A percentile compares a stretch with the other conserved stretches of the same genome.
Evolutionary conservation across 2,797 vertebrate genomes (phyloP).

Genomic region (Enteromius trimaculatus): DNA sequence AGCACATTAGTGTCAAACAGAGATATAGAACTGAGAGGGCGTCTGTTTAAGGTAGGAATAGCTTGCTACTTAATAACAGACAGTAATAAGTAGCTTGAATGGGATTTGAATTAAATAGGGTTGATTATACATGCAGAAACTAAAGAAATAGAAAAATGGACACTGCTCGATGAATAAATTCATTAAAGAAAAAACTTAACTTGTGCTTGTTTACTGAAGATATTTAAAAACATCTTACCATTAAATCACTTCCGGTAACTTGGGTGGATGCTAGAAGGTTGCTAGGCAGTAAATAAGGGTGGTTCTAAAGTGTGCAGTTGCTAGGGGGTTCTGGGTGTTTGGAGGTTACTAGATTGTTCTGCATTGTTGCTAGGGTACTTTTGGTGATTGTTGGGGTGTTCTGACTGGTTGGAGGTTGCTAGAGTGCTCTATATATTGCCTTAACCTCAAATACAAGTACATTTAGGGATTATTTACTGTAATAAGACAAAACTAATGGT

Average conservation of each 20-base stretch:
- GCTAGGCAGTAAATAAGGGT: neutral
- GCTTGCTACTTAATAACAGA: constrained; percentile 1
- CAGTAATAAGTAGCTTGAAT: neutral
- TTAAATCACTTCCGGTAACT: no score
- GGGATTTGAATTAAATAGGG: neutral
- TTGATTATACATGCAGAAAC: neutral
- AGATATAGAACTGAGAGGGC: neutral
- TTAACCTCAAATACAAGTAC: neutral
- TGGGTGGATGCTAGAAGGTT: no score
- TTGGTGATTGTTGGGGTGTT: neutral
- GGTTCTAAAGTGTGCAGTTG: neutral
- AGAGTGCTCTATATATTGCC: neutral
- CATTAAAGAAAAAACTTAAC: neutral
- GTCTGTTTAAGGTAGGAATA: neutral
- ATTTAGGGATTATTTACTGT: neutral
- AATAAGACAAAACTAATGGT: neutral
- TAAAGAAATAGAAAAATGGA: neutral
- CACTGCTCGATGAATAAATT: neutral
- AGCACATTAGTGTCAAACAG: constrained; percentile 32
- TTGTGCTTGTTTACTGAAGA: neutral
- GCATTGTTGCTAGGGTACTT: neutral
- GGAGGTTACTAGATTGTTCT: no score
- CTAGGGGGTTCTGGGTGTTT: neutral
- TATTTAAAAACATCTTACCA: no score
- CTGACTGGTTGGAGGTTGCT: neutral